These are phyloP conservation scores for Geodia barretti DNA, from an alignment of 37 sponge, comb jelly and placozoan genomes.

Conservation along the genomic window DNA sequence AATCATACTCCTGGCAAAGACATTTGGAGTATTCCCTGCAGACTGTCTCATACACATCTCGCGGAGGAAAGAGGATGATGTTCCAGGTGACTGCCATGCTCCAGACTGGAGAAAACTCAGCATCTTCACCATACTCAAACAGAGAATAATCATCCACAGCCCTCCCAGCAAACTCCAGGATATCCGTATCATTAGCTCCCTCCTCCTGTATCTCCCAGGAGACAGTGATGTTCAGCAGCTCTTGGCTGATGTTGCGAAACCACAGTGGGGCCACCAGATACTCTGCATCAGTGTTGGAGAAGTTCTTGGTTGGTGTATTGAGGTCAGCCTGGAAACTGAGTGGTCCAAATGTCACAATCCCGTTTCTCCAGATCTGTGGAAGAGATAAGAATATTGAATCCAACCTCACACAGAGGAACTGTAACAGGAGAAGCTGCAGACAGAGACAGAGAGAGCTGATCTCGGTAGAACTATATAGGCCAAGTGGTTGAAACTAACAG, in stretches of 20 bases:
- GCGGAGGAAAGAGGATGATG: neutral
- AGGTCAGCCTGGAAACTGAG: neutral
- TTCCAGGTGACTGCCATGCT: neutral
- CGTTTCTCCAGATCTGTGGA: neutral
- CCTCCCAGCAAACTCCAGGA: constrained; percentile 1
- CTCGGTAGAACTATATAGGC: no score
- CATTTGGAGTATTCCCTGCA: neutral
- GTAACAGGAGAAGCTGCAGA: no score
- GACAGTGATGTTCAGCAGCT: neutral
- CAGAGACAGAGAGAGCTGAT: no score
- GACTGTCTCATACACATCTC: neutral
- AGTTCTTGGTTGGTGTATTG: neutral
- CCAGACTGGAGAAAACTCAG: neutral
- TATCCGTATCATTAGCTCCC: constrained; percentile 12
- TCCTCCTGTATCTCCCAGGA: neutral
- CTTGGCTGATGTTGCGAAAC: neutral
- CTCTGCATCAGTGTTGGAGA: neutral
- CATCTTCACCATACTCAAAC: neutral
- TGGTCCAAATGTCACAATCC: neutral
- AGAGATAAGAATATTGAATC: no score
- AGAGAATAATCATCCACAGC: neutral
- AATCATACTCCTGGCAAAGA: no score
- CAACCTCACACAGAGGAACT: no score
- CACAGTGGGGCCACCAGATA: neutral
- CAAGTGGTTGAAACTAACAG: no score